Evolutionary conservation across 1,140 invertebrate genomes (phyloP).

Genomic region (Bilobella aurantiaca): DNA sequence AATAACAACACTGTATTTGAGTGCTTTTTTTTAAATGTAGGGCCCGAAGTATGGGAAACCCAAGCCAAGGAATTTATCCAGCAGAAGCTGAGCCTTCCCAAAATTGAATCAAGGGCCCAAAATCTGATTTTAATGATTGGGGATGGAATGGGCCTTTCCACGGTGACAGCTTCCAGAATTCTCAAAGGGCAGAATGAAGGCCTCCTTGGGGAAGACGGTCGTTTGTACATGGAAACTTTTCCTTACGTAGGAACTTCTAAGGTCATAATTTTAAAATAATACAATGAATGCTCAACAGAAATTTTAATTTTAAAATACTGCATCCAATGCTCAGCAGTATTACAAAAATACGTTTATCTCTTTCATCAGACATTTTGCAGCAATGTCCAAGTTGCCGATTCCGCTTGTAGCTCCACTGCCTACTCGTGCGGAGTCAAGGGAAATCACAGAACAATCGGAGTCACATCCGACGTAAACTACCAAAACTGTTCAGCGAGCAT

Average conservation of each 20-base stretch:
- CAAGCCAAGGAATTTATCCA: neutral
- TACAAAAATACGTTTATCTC: neutral
- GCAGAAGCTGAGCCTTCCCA: neutral
- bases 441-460: conserved; percentile 34
- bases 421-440: conserved; percentile 43
- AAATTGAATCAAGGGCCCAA: conserved; percentile 38
- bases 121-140: conserved; percentile 70
- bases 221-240: conserved; percentile 65
- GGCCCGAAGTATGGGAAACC: neutral
- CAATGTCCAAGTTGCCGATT: conserved; percentile 44
- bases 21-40: too few species aligned
- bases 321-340: neutral
- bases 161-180: conserved; percentile 26
- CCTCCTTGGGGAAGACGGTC: conserved; percentile 48
- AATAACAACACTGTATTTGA: too few species aligned
- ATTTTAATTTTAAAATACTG: neutral
- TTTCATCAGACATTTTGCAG: conserved; percentile 42
- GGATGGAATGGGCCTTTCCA: conserved; percentile 62
- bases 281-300: neutral
- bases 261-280: conserved; percentile 34
- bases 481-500: conserved; percentile 24
- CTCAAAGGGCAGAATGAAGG: conserved; percentile 47
- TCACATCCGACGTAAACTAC: conserved; percentile 19
- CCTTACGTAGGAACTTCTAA: conserved; percentile 53
- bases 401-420: conserved; percentile 44